Evolutionary conservation across 1,140 invertebrate genomes (phyloP).

Genomic region (Hylaeus volcanicus): DNA sequence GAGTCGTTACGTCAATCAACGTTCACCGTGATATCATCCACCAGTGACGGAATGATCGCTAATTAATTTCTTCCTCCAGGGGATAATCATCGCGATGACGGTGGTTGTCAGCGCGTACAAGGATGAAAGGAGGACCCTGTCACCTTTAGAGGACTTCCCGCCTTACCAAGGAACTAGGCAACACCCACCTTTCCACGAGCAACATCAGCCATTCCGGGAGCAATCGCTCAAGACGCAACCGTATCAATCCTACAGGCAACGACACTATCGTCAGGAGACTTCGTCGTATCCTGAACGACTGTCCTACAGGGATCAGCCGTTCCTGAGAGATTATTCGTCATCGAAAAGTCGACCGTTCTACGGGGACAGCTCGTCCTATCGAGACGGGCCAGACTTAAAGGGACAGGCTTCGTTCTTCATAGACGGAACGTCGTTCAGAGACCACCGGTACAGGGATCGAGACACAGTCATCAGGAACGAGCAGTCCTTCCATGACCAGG

Average conservation of each 20-base stretch:
- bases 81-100: constrained; percentile 59
- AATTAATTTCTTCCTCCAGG: constrained; percentile 50
- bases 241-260: constrained; percentile 33
- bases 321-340: constrained; percentile 34
- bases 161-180: constrained; percentile 24
- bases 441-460: constrained; percentile 4
- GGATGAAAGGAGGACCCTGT: constrained; percentile 17
- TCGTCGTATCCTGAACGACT: constrained; percentile 21
- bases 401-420: constrained; percentile 1
- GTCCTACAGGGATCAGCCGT: constrained; percentile 32
- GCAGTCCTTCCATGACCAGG: not conserved
- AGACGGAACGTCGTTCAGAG: constrained; percentile 1
- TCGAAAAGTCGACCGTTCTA: constrained; percentile 24
- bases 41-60: not conserved
- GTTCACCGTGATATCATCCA: no score
- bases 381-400: constrained; percentile 12
- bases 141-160: constrained; percentile 19
- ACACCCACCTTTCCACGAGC: constrained; percentile 12
- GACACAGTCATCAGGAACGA: not conserved
- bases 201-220: constrained; percentile 32
- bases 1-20: not conserved
- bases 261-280: not conserved
- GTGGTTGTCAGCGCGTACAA: constrained; percentile 54
- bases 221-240: constrained; percentile 9
- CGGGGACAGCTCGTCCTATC: not conserved